Evolutionary conservation across 2,113 vertebrate species (phyloP).

Genomic region (Galemys pyrenaicus): DNA sequence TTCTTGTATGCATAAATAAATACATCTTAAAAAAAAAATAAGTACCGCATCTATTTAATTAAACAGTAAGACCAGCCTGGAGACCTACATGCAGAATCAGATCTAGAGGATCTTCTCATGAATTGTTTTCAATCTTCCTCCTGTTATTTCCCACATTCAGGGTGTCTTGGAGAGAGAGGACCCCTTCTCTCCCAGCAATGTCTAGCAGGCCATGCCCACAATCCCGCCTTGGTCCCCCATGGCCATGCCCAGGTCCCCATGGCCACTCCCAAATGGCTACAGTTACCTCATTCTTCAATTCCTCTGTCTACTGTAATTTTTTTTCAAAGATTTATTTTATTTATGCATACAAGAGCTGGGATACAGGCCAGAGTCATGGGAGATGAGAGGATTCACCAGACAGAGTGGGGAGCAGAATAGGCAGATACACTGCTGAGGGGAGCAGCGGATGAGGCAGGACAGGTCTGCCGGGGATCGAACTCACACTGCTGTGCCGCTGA

Average conservation of each 20-base stretch:
- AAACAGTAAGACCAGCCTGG: neutral
- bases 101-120: neutral
- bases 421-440: no score
- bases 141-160: neutral
- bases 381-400: no score
- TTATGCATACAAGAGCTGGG: no score
- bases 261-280: neutral
- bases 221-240: neutral
- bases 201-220: neutral
- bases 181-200: rapidly evolving
- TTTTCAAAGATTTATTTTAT: no score
- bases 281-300: neutral
- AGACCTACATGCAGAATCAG: neutral
- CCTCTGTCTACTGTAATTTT: neutral
- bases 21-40: neutral
- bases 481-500: no score
- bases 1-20: no score
- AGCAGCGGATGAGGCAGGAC: no score
- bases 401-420: no score
- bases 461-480: no score
- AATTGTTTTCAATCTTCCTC: neutral
- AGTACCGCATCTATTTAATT: neutral
- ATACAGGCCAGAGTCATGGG: no score
- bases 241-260: neutral
- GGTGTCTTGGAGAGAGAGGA: neutral